Evolutionary conservation across 2,797 vertebrate genomes (phyloP), one percentile per base, ranked within the genome.

Genomic region (Rachycentron canadum): DNA sequence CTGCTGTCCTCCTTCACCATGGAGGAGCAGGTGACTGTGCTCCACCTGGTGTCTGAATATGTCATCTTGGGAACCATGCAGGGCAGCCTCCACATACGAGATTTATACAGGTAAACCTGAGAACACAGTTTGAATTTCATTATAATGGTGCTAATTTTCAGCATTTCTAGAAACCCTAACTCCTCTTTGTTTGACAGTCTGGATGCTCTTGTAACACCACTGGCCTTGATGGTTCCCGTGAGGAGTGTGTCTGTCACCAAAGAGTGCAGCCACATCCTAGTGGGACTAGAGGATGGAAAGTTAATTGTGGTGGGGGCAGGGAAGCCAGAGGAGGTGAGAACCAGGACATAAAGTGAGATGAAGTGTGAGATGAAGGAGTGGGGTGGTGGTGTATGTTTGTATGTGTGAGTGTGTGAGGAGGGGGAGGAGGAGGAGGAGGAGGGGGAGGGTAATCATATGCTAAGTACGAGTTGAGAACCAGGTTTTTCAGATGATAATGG

Each of bases 261-360:
- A 91, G 97, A 99, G 93, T 95, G 84, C 92, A 99, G 97, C 91
- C 98, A 99, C 89, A 96, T 98, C 88, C 92, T 99, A 9, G 97
- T 98, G 90, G 98, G 98, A 26, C 91, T 99, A 70, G 97, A 97
- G 78, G 97, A 99, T 0, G 98, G 98, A 25, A 99, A 99, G 84
- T 94, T 99, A 52, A 99, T 99, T 0, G 97, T 99, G 86, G 98
- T 99, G 86, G 97, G 97, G 58, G 96, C 98, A 0, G 98, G 98
- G 71, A 97, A 98, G 89, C 98, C 97, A 0, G 93, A 96, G 0
- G 96, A 99, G 97, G 98, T 99, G 86, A 94, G 93, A 85, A 79
- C 28, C 40, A 36, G 63, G 62, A 80, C 58, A 56, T 83, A 26
- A 56, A 80, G 77, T 66, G 70, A 70, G 43, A 47, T 47, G 7